Conservation (phyloP, 1,140 invertebrate species). For the Temnothorax longispinosus region DNA sequence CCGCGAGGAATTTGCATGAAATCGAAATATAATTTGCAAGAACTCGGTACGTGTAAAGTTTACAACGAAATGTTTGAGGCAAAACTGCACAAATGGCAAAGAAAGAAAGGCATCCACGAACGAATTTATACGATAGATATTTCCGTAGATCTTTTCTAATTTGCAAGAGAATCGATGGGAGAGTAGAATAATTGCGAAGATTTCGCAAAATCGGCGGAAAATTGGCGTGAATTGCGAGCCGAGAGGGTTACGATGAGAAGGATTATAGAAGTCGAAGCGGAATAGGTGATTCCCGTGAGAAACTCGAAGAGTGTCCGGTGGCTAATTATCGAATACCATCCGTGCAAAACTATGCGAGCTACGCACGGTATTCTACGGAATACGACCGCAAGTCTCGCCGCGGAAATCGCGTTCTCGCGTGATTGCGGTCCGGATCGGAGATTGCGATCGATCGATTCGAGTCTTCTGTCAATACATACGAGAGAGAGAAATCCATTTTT, state of each 20-base stretch:
- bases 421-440: slow-evolving; percentile 37
- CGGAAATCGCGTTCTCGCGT: slow-evolving; percentile 30
- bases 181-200: background rate
- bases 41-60: background rate
- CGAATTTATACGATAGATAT: background rate
- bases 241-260: background rate
- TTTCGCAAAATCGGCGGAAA: background rate
- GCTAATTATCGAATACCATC: slow-evolving; percentile 56
- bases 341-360: slow-evolving; percentile 38
- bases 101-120: background rate
- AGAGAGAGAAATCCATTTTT: slow-evolving; percentile 38
- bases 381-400: slow-evolving; percentile 31
- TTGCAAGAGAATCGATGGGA: background rate
- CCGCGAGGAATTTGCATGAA: background rate
- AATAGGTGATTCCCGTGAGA: slow-evolving; percentile 36
- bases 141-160: background rate
- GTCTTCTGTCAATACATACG: background rate
- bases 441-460: slow-evolving; percentile 36
- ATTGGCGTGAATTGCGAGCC: background rate
- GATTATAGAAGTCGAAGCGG: background rate
- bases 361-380: slow-evolving; percentile 35
- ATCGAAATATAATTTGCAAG: slow-evolving; percentile 7
- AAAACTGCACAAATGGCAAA: background rate
- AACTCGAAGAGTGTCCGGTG: slow-evolving; percentile 8
- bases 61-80: background rate